Evolutionary conservation across 2,113 vertebrate species (phyloP).

Genomic region (Isurus oxyrinchus): DNA sequence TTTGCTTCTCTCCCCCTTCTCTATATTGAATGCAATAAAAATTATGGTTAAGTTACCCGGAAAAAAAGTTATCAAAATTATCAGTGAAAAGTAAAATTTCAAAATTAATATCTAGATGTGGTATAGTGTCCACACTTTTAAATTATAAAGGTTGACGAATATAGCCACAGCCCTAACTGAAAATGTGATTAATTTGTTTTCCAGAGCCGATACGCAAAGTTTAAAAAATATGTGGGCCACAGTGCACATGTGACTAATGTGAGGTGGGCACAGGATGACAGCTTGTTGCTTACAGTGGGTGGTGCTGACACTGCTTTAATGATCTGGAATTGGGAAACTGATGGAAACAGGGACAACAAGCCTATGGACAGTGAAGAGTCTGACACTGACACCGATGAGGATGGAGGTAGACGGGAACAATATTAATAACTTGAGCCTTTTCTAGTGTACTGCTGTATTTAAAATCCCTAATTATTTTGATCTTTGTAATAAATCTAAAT

Average conservation of each 20-base stretch:
- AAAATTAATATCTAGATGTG: neutral
- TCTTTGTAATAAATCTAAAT: neutral
- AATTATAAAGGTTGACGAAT: neutral
- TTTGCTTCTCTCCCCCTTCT: neutral
- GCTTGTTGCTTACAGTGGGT: slow-evolving; percentile 81
- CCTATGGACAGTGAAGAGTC: slow-evolving; percentile 92
- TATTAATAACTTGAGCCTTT: neutral
- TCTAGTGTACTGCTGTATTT: neutral
- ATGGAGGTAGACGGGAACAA: slow-evolving; percentile 70
- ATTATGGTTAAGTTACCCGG: neutral
- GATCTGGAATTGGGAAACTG: slow-evolving; percentile 88
- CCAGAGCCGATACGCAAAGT: slow-evolving; percentile 82
- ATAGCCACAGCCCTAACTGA: neutral
- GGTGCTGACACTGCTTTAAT: slow-evolving; percentile 88
- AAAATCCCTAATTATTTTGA: neutral
- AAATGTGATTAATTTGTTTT: slow-evolving; percentile 38
- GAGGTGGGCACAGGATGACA: slow-evolving; percentile 85
- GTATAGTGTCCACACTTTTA: neutral
- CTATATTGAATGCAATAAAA: neutral
- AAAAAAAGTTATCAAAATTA: neutral
- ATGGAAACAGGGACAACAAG: slow-evolving; percentile 78
- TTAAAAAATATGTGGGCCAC: slow-evolving; percentile 92
- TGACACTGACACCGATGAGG: slow-evolving; percentile 84
- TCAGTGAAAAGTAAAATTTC: neutral
- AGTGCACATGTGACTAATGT: slow-evolving; percentile 89